Evolutionary conservation across 2,888 invertebrate genomes (phyloP).

Genomic region (Hyalella azteca): DNA sequence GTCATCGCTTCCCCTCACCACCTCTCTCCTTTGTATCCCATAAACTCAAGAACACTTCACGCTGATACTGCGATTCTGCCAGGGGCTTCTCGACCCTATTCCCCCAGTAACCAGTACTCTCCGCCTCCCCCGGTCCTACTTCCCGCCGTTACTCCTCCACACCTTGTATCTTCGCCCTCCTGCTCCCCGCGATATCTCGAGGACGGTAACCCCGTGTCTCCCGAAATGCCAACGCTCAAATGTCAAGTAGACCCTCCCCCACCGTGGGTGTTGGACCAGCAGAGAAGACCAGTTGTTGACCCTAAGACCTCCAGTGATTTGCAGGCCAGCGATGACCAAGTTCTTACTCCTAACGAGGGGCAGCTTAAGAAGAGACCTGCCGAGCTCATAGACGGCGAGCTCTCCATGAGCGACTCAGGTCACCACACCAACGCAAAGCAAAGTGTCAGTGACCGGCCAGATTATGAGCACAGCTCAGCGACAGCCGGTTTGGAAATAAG

Average conservation of each 20-base stretch:
- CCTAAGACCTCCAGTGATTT: not conserved
- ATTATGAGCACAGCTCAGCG: not conserved
- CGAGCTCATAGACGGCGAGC: not conserved
- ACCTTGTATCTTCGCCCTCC: constrained; percentile 48
- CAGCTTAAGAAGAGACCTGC: not conserved
- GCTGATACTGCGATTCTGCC: constrained; percentile 43
- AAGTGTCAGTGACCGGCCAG: not conserved
- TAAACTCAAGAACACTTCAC: constrained; percentile 14
- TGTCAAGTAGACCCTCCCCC: constrained; percentile 58
- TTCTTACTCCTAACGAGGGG: not conserved
- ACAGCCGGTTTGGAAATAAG: no score
- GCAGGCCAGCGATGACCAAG: not conserved
- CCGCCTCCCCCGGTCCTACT: constrained; percentile 57
- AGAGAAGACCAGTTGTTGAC: not conserved
- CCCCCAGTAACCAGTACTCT: constrained; percentile 52
- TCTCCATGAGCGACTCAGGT: no score
- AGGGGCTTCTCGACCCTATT: constrained; percentile 55
- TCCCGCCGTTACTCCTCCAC: constrained; percentile 54
- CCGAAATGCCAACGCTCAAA: constrained; percentile 57
- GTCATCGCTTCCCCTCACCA: constrained; percentile 60
- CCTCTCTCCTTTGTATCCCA: constrained; percentile 58
- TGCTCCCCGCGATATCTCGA: constrained; percentile 53
- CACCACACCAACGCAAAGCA: no score
- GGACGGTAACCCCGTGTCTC: constrained; percentile 50
- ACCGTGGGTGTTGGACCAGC: constrained; percentile 42